Evolutionary conservation across 2,113 vertebrate species (phyloP), one percentile per base, ranked within the genome.

Genomic region (Aleadryas rufinucha): DNA sequence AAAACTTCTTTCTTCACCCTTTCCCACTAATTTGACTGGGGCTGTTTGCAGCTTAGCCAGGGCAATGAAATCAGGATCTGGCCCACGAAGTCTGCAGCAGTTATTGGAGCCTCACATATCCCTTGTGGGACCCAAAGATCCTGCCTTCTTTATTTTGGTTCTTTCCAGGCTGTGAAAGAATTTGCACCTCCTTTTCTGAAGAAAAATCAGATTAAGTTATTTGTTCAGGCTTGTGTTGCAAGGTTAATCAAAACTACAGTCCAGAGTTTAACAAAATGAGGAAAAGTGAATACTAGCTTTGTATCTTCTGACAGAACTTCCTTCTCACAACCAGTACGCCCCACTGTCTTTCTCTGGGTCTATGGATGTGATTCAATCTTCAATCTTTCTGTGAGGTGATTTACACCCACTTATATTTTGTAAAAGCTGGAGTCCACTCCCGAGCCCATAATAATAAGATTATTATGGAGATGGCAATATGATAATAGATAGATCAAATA

Each of bases 71-170:
- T 52, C 23, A 77, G 21, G 19, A 84, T 61, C 30, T 84, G 59
- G 5, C 16, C 27, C 69, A 56, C 3, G 7, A 84, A 41, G 9
- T n/a, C 63, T 66, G 18, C 35, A 77, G 33, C 15, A 20, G 37
- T 45, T 21, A 20, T 76, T 0, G 0, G 35, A 63, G 22, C 19
- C 21, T 23, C 10, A 16, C 8, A 31, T 7, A 10, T 4, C 8
- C 4, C 26, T 11, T 45, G 16, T 28, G 30, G 13, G 30, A 75
- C 42, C 8, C 8, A 14, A 26, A 69, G 45, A 16, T 52, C 30
- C 19, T 66, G 24, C 10, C 11, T 21, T 19, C 60, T 70, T 27
- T 42, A 37, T n/a, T 47, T 75, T 5, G 9, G 19, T 57, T 33
- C 26, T 30, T 94, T 50, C 39, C 8, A 37, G 50, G 13, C 30